phyloP scores from a whole-genome alignment of 2,113 vertebrate species.

The Mesoclemmys tuberculata region DNA sequence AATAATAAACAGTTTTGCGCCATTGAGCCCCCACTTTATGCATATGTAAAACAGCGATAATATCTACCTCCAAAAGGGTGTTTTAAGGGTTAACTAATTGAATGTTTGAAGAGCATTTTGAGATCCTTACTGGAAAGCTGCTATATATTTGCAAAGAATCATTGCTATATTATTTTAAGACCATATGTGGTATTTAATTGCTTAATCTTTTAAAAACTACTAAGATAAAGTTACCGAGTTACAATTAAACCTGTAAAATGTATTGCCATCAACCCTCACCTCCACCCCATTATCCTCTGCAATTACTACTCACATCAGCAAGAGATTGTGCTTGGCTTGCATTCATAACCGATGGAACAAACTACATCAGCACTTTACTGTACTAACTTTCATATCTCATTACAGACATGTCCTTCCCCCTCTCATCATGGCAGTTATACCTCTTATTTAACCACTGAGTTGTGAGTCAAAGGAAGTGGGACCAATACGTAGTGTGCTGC shows the following conservation, averaged over 20 bases:
- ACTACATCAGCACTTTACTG: not conserved
- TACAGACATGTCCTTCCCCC: not conserved
- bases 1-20: no score
- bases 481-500: not conserved
- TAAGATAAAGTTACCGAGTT: not conserved
- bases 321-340: slow-evolving; percentile 35
- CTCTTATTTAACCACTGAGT: not conserved
- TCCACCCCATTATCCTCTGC: not conserved
- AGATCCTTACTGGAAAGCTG: not conserved
- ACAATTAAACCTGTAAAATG: not conserved
- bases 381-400: not conserved
- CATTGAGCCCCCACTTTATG: not conserved
- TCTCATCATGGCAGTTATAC: not conserved
- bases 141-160: not conserved
- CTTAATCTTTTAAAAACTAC: not conserved
- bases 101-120: not conserved
- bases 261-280: not conserved
- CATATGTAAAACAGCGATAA: not conserved
- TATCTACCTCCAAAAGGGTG: no score
- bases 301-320: slow-evolving; percentile 33
- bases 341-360: not conserved
- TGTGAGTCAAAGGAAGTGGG: not conserved
- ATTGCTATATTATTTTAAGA: no score
- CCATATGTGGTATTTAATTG: no score
- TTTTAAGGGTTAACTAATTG: not conserved